phyloP scores from a whole-genome alignment of 2,888 invertebrate genomes.

The Megamerina dolium region DNA sequence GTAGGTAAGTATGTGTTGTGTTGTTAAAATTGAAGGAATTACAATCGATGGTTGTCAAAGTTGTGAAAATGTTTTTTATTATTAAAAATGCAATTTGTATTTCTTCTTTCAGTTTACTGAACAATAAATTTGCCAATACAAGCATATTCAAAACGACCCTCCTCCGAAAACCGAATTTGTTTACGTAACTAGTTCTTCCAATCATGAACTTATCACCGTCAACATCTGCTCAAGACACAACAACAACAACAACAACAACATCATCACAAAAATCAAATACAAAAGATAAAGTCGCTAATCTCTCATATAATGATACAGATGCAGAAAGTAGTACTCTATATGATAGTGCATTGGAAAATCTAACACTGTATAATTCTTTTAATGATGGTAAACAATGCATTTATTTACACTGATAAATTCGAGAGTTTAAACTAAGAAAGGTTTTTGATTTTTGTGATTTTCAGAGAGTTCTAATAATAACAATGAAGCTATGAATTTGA shows the following conservation, averaged over 20 bases:
- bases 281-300: too few relatives aligned
- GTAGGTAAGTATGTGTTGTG: slow-evolving; percentile 26
- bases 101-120: too few relatives aligned
- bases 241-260: slow-evolving; percentile 17
- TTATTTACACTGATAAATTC: not conserved
- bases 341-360: slow-evolving; percentile 42
- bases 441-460: slow-evolving; percentile 1
- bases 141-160: too few relatives aligned
- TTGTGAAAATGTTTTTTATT: too few relatives aligned
- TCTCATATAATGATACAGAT: too few relatives aligned
- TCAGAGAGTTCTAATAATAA: slow-evolving; percentile 38
- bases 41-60: too few relatives aligned
- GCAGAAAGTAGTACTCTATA: slow-evolving; percentile 31
- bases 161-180: slow-evolving; percentile 23
- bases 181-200: slow-evolving; percentile 24
- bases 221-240: slow-evolving; percentile 22
- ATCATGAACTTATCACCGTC: slow-evolving; percentile 25
- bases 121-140: too few relatives aligned
- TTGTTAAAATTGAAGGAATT: too few relatives aligned
- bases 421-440: not conserved
- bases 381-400: slow-evolving; percentile 41
- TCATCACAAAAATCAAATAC: slow-evolving; percentile 6
- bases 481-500: slow-evolving; percentile 20
- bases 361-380: slow-evolving; percentile 33
- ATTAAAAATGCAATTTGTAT: too few relatives aligned